Conservation (phyloP, 2,888 invertebrate species). For the Eucera pruinosa region DNA sequence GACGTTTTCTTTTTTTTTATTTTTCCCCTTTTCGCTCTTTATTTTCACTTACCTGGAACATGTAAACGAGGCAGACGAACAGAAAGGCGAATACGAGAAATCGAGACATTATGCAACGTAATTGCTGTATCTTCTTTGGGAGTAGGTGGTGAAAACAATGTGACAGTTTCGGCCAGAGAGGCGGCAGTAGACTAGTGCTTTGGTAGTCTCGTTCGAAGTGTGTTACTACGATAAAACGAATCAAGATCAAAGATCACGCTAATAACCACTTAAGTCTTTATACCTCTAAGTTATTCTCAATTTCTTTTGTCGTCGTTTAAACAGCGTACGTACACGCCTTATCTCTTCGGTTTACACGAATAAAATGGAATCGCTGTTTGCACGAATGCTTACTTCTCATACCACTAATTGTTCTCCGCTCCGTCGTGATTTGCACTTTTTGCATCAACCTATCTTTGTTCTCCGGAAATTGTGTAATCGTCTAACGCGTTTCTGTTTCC, state of each 20-base stretch:
- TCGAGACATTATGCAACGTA: slow-evolving; percentile 70
- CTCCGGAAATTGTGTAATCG: slow-evolving; percentile 44
- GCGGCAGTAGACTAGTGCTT: slow-evolving; percentile 41
- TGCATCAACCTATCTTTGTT: neutral
- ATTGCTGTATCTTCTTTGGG: neutral
- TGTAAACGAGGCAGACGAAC: slow-evolving; percentile 63
- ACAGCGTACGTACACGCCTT: neutral
- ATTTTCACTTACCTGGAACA: slow-evolving; percentile 67
- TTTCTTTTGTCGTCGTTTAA: slow-evolving; percentile 12
- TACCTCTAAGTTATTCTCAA: slow-evolving; percentile 27
- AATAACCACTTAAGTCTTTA: slow-evolving; percentile 39
- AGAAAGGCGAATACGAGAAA: slow-evolving; percentile 62
- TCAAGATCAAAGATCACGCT: slow-evolving; percentile 62
- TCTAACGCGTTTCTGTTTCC: slow-evolving; percentile 2
- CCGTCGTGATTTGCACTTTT: slow-evolving; percentile 35
- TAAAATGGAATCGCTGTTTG: slow-evolving; percentile 10
- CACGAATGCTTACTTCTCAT: neutral
- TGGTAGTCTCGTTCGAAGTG: slow-evolving; percentile 18
- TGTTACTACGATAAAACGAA: slow-evolving; percentile 44
- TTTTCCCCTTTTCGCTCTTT: too few relatives aligned
- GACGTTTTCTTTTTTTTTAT: too few relatives aligned
- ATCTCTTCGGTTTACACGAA: neutral
- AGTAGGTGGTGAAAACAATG: neutral
- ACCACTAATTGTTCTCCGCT: slow-evolving; percentile 22
- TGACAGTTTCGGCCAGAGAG: slow-evolving; percentile 26